Evolutionary conservation across 2,113 vertebrate species (phyloP).

Genomic region (Nibea coibor): DNA sequence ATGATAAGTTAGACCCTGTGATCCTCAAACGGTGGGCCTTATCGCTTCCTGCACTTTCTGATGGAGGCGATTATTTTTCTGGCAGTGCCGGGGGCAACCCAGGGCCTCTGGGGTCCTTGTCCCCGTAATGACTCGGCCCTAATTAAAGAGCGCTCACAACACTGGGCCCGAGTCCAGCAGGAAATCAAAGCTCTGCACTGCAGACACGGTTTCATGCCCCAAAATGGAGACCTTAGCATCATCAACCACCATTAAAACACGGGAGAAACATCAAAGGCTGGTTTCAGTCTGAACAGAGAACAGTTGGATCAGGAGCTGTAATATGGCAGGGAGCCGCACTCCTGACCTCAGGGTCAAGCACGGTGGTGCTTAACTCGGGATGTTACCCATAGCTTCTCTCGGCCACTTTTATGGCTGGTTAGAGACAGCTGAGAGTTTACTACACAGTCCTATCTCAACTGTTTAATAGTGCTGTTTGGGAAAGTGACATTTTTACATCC

Average conservation of each 20-base stretch:
- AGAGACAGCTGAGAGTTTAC: constrained; percentile 41
- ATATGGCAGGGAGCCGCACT: constrained; percentile 30
- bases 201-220: constrained; percentile 36
- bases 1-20: constrained; percentile 61
- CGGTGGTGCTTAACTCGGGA: constrained; percentile 21
- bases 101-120: constrained; percentile 64
- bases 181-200: constrained; percentile 60
- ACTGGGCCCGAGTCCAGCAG: constrained; percentile 40
- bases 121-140: constrained; percentile 59
- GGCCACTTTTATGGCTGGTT: constrained; percentile 50
- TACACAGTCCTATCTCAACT: constrained; percentile 7
- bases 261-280: constrained; percentile 55
- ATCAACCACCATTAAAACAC: constrained; percentile 49
- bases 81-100: constrained; percentile 34
- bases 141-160: constrained; percentile 60
- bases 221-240: constrained; percentile 44
- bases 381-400: constrained; percentile 24
- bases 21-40: constrained; percentile 69
- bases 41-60: constrained; percentile 75
- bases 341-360: constrained; percentile 59
- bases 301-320: constrained; percentile 20
- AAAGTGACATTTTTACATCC: constrained; percentile 53
- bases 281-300: constrained; percentile 44
- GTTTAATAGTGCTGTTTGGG: constrained; percentile 7
- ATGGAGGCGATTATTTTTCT: constrained; percentile 61